These are phyloP conservation scores for Ecliptopera silaceata DNA, from an alignment of 2,888 invertebrate species.

Conservation along the genomic window DNA sequence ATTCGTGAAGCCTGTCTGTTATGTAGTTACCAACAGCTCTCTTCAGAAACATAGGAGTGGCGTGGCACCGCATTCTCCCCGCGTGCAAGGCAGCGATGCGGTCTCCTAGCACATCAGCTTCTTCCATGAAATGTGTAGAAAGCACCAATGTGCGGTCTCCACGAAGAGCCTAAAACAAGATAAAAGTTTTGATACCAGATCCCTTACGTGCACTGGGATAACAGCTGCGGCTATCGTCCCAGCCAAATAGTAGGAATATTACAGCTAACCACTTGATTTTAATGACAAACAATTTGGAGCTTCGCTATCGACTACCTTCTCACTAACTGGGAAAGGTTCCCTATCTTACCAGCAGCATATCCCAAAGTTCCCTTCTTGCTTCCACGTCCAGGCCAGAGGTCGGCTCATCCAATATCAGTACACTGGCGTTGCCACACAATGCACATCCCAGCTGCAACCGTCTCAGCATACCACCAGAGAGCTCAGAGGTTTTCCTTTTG, in stretches of 20 bases:
- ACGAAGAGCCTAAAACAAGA: conserved; percentile 9
- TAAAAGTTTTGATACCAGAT: too few species aligned
- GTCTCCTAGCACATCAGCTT: conserved; percentile 94
- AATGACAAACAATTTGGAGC: too few species aligned
- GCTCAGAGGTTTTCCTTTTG: not conserved
- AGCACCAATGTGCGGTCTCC: conserved; percentile 89
- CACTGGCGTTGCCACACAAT: conserved; percentile 87
- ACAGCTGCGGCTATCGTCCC: too few species aligned
- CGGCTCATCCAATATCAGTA: conserved; percentile 87
- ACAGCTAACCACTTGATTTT: too few species aligned
- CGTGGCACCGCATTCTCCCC: conserved; percentile 88
- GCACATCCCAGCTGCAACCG: conserved; percentile 90
- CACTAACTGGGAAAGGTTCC: not conserved
- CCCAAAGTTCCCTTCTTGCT: conserved; percentile 62
- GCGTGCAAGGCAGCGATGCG: conserved; percentile 92
- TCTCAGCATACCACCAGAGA: not conserved
- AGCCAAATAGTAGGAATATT: too few species aligned
- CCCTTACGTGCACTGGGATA: too few species aligned
- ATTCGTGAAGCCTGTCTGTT: not conserved
- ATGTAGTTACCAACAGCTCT: conserved; percentile 56
- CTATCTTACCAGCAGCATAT: not conserved
- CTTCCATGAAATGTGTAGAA: conserved; percentile 97
- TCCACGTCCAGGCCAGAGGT: conserved; percentile 93
- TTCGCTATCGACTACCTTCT: too few species aligned
- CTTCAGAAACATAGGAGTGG: conserved; percentile 91